These are phyloP conservation scores for Teleogryllus oceanicus DNA, from an alignment of 2,888 invertebrate species.

Conservation along the genomic window DNA sequence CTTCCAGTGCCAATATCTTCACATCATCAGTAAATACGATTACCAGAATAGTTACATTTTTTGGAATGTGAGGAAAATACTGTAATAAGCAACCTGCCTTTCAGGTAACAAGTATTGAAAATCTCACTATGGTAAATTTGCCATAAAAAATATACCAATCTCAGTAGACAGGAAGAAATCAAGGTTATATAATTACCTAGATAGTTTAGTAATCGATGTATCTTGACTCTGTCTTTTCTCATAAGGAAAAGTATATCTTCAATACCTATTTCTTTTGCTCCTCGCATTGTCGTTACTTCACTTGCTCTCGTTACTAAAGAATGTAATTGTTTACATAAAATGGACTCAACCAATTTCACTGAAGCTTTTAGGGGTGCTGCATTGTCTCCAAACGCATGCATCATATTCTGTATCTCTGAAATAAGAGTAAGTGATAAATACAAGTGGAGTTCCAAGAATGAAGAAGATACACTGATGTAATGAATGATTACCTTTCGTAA, in stretches of 20 bases:
- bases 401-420: constrained; percentile 77
- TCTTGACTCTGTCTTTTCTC: constrained; percentile 73
- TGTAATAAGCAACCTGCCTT: no score
- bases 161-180: no score
- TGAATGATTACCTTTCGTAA: no score
- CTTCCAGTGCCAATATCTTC: no score
- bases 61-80: no score
- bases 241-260: constrained; percentile 77
- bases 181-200: constrained; percentile 46
- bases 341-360: constrained; percentile 77
- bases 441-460: no score
- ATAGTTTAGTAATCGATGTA: constrained; percentile 72
- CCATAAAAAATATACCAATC: no score
- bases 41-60: no score
- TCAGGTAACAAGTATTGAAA: no score
- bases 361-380: constrained; percentile 76
- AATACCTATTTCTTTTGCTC: constrained; percentile 52
- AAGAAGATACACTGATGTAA: no score
- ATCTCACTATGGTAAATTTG: no score
- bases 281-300: constrained; percentile 62
- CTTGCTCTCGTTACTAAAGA: constrained; percentile 72
- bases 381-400: constrained; percentile 92
- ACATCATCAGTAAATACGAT: no score
- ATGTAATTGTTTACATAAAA: constrained; percentile 76
- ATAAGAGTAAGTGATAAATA: constrained; percentile 43